These are phyloP conservation scores for Deroptyus accipitrinus DNA, from an alignment of 2,113 vertebrate species.

Conservation along the genomic window DNA sequence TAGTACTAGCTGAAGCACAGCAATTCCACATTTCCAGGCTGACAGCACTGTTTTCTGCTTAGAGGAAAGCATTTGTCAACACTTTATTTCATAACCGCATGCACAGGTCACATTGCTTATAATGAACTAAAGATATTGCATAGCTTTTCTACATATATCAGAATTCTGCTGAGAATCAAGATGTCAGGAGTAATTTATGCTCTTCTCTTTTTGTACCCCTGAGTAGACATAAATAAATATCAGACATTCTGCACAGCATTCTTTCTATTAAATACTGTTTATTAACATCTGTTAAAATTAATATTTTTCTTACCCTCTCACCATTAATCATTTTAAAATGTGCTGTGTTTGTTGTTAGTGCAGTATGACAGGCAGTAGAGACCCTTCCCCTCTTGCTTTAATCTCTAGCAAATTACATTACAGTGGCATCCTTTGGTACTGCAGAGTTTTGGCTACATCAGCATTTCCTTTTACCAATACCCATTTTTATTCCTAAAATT, in stretches of 20 bases:
- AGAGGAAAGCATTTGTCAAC: constrained; percentile 30
- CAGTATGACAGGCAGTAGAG: constrained; percentile 9
- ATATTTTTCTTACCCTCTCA: constrained; percentile 20
- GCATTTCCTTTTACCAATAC: constrained; percentile 15
- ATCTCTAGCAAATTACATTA: constrained; percentile 43
- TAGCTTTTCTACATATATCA: not conserved
- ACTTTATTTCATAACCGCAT: not conserved
- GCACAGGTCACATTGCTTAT: constrained; percentile 5
- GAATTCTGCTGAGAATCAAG: constrained; percentile 19
- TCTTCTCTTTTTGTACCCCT: not conserved
- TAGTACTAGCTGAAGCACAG: not conserved
- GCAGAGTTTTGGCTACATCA: constrained; percentile 13
- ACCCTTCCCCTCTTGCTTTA: constrained; percentile 33
- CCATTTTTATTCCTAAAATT: constrained; percentile 29
- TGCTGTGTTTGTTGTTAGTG: constrained; percentile 14
- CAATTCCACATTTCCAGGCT: not conserved
- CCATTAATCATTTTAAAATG: constrained; percentile 47
- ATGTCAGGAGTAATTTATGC: constrained; percentile 62
- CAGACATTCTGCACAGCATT: not conserved
- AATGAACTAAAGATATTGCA: constrained; percentile 15
- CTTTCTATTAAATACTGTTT: constrained; percentile 49
- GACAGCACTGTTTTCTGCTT: not conserved
- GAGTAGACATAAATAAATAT: constrained; percentile 39
- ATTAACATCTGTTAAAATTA: constrained; percentile 58
- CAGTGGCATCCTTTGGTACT: constrained; percentile 5